Conservation (phyloP, 2,797 vertebrate species). For the Thripadectes ignobilis region DNA sequence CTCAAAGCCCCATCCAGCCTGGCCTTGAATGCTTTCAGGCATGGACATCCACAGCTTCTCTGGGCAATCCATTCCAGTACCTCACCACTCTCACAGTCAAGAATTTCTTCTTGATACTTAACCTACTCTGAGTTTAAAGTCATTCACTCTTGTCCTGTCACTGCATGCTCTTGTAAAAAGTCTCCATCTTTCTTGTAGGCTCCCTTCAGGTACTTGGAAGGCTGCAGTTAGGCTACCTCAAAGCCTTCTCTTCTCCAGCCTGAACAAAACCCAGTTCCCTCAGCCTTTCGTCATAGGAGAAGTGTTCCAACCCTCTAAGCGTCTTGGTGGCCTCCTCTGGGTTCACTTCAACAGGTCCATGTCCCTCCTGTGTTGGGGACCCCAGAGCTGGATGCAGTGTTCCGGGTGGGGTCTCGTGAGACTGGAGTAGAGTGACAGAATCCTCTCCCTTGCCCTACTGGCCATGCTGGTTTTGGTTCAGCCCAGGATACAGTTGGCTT, state of each 20-base stretch:
- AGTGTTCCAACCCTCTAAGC: neutral
- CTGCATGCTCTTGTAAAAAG: neutral
- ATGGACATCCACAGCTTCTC: neutral
- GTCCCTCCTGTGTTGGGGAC: neutral
- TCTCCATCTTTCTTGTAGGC: neutral
- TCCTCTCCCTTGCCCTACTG: neutral
- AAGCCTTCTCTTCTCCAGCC: neutral
- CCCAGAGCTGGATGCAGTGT: neutral
- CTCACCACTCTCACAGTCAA: neutral
- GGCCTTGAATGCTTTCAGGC: neutral
- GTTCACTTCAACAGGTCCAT: neutral
- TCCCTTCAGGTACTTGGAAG: neutral
- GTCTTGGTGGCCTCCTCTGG: neutral
- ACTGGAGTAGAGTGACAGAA: neutral
- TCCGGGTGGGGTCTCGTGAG: neutral
- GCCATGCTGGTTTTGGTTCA: neutral
- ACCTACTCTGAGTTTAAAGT: neutral
- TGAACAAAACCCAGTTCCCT: neutral
- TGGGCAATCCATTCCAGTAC: neutral
- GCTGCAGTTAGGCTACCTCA: neutral
- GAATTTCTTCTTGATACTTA: neutral
- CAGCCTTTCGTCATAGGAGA: neutral
- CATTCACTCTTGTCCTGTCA: neutral
- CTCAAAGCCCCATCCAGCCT: neutral
- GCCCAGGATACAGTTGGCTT: neutral